Evolutionary conservation across 2,888 invertebrate species (phyloP).

Genomic region (Microctonus aethiopoides): DNA sequence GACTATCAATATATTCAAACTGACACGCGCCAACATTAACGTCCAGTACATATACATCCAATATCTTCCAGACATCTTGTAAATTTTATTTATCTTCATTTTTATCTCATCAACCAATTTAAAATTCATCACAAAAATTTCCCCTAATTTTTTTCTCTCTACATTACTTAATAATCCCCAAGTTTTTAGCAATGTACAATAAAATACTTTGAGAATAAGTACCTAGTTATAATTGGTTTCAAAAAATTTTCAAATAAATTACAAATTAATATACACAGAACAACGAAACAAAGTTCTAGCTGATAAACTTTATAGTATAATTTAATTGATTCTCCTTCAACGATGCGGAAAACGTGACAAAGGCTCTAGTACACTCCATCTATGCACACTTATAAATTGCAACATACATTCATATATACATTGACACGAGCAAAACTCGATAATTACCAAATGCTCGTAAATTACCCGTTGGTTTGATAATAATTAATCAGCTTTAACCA

Average conservation of each 20-base stretch:
- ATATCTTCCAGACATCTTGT: background rate
- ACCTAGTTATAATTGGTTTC: no score
- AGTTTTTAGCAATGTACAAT: no score
- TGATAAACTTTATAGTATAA: no score
- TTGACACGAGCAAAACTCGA: constrained; percentile 19
- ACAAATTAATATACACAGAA: no score
- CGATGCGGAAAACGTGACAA: no score
- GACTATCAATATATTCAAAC: constrained; percentile 31
- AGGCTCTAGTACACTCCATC: no score
- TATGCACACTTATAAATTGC: no score
- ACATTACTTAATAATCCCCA: background rate
- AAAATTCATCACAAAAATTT: background rate
- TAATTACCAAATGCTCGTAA: constrained; percentile 35
- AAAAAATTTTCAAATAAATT: no score
- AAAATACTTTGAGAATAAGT: no score
- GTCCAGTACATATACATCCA: background rate
- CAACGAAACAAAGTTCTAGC: no score
- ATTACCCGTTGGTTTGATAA: constrained; percentile 36
- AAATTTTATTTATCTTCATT: background rate
- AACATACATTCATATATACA: no score
- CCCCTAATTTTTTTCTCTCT: background rate
- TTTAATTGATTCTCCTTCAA: no score
- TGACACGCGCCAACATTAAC: constrained; percentile 25
- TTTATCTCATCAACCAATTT: background rate
- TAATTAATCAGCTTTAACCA: constrained; percentile 46